Percentiles rank a stretch among this genome's conserved stretches.
phyloP scores from a whole-genome alignment of 1,140 invertebrate genomes.

The Trichonephila clavipes region DNA sequence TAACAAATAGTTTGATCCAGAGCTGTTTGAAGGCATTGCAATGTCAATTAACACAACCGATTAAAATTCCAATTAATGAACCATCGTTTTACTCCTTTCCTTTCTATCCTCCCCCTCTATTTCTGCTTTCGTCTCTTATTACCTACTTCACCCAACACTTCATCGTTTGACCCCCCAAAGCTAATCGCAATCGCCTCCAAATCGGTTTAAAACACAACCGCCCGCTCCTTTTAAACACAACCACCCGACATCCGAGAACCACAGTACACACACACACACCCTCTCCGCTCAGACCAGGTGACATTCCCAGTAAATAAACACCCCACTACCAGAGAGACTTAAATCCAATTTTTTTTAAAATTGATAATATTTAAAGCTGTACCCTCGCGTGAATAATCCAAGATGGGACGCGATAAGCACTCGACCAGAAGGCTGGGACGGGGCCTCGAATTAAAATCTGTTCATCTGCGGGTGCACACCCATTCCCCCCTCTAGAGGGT shows the following conservation, averaged over 20 bases:
- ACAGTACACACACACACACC: background rate
- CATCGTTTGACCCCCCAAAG: background rate
- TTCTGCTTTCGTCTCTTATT: too few relatives aligned
- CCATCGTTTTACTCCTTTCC: too few relatives aligned
- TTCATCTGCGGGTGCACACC: background rate
- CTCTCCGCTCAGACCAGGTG: background rate
- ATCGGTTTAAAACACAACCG: background rate
- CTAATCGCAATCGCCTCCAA: background rate
- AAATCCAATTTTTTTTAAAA: constrained; percentile 45
- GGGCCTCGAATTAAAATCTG: constrained; percentile 2
- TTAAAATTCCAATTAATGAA: too few relatives aligned
- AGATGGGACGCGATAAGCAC: constrained; percentile 5
- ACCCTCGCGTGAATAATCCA: constrained; percentile 31
- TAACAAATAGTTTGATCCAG: too few relatives aligned
- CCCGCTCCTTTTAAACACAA: background rate
- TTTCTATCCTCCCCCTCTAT: too few relatives aligned
- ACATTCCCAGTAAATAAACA: constrained; percentile 1
- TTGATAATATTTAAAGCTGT: constrained; percentile 47
- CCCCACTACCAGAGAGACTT: constrained; percentile 8
- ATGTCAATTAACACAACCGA: too few relatives aligned
- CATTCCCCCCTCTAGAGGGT: background rate
- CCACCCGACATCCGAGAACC: background rate
- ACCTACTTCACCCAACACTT: background rate
- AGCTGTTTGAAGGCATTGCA: too few relatives aligned
- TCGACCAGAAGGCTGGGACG: background rate